Conservation (phyloP, 2,888 invertebrate genomes). For the Aporophyla nigra region DNA sequence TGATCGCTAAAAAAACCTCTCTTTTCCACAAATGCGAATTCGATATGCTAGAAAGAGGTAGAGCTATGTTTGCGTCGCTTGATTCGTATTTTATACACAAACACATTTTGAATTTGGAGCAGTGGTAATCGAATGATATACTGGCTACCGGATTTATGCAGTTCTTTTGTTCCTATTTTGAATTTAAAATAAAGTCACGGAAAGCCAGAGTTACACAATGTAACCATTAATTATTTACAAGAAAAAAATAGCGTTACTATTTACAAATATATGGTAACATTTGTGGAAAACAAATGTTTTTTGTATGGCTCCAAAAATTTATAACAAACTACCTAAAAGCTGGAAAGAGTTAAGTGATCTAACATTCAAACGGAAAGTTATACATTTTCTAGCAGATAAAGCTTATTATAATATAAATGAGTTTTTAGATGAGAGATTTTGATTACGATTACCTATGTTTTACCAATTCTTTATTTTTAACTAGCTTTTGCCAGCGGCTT, state of each 20-base stretch:
- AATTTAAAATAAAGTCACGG: constrained; percentile 26
- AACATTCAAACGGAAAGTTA: no score
- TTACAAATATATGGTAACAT: no score
- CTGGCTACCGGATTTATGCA: constrained; percentile 52
- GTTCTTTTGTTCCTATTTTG: constrained; percentile 61
- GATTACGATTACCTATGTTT: no score
- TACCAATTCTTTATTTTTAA: no score
- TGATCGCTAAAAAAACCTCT: constrained; percentile 28
- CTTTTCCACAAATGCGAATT: constrained; percentile 28
- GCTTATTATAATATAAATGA: no score
- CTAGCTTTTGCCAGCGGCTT: no score
- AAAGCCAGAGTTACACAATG: not conserved
- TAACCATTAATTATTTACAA: not conserved
- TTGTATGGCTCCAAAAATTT: no score
- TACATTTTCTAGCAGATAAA: no score
- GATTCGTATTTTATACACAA: constrained; percentile 47
- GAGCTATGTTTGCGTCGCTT: constrained; percentile 27
- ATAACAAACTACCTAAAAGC: no score
- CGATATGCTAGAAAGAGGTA: constrained; percentile 21
- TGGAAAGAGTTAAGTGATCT: no score
- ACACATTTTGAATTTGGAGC: constrained; percentile 64
- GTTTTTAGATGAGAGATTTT: no score
- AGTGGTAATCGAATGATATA: constrained; percentile 67
- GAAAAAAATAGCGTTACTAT: not conserved
- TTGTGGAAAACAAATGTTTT: no score